Percentiles rank a stretch among this genome's conserved stretches.
phyloP scores from a whole-genome alignment of 2,888 invertebrate species.

The Epiblema foenella region DNA sequence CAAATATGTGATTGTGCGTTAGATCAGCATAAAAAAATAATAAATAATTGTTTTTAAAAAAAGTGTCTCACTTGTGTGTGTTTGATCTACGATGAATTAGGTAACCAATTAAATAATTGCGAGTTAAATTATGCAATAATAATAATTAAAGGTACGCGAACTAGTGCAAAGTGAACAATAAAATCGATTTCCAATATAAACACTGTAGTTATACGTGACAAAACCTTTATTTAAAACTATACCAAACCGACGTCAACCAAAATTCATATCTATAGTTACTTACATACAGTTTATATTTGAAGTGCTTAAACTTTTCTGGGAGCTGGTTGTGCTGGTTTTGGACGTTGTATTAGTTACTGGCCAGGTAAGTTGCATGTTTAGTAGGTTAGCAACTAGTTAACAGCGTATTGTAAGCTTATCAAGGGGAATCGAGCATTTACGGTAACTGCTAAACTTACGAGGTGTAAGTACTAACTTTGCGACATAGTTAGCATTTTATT shows the following conservation, averaged over 20 bases:
- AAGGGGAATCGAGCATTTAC: conserved; percentile 34
- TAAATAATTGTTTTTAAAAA: no score
- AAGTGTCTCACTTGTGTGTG: no score
- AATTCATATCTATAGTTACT: not conserved
- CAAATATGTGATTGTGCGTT: no score
- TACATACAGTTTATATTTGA: conserved; percentile 16
- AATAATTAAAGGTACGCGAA: no score
- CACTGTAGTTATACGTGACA: conserved; percentile 10
- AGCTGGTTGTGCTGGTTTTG: conserved; percentile 6
- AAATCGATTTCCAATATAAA: conserved; percentile 9
- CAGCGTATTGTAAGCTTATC: conserved; percentile 41
- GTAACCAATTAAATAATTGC: not conserved
- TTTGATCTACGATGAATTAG: no score
- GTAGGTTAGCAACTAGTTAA: conserved; percentile 51
- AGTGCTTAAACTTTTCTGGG: not conserved
- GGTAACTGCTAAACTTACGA: conserved; percentile 38
- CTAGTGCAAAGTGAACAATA: not conserved
- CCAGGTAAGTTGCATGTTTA: conserved; percentile 56
- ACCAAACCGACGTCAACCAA: not conserved
- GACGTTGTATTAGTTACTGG: conserved; percentile 20
- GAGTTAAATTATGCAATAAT: no score
- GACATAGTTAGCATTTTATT: conserved; percentile 30
- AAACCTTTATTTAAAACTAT: conserved; percentile 11
- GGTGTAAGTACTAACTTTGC: conserved; percentile 15
- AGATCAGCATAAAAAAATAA: no score